Percentiles rank a stretch among this genome's conserved stretches.
These are phyloP conservation scores for Notoglanidium macrostoma DNA, from an alignment of 2,797 vertebrate species.

Conservation along the genomic window DNA sequence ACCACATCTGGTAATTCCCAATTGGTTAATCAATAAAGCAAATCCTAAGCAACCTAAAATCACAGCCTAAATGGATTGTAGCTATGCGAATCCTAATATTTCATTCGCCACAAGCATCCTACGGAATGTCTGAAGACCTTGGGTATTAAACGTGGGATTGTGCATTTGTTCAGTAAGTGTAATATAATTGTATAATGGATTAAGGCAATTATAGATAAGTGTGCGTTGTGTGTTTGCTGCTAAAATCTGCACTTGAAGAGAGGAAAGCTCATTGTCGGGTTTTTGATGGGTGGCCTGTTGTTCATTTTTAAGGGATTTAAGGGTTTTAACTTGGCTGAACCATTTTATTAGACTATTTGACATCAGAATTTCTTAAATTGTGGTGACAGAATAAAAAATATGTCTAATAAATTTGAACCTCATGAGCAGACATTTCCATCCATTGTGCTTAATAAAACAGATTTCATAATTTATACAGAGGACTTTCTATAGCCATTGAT, in stretches of 20 bases:
- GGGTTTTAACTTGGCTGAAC: background rate
- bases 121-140: background rate
- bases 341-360: background rate
- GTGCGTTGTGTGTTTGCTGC: conserved; percentile 13
- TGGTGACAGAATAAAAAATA: background rate
- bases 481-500: background rate
- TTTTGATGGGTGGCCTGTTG: background rate
- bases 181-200: background rate
- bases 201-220: conserved; percentile 2
- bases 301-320: background rate
- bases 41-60: background rate
- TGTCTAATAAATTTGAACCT: background rate
- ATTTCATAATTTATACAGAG: background rate
- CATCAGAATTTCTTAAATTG: background rate
- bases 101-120: background rate
- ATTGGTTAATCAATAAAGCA: background rate
- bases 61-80: background rate
- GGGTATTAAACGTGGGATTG: conserved; percentile 9
- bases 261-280: conserved; percentile 47
- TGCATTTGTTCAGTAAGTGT: conserved; percentile 37
- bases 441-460: conserved; percentile 33
- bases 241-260: conserved; percentile 31
- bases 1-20: background rate
- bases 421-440: conserved; percentile 31
- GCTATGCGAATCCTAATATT: background rate